These are phyloP conservation scores for Zalophus californianus DNA, from an alignment of 2,797 vertebrate genomes.

Conservation along the genomic window DNA sequence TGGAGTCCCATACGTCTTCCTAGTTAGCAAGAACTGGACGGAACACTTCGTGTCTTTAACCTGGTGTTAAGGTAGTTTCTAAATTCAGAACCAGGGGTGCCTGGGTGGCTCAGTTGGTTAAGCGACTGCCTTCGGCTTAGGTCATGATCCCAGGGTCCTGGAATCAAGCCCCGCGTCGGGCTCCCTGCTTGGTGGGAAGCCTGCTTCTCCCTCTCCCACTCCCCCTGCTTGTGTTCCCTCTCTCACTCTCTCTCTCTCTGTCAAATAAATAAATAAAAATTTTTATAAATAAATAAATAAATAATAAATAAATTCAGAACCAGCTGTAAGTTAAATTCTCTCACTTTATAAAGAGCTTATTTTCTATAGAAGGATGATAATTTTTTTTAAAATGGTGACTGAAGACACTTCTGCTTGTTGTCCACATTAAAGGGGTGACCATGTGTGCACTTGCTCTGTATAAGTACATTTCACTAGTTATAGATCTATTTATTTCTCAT, in stretches of 20 bases:
- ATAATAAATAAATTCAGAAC: slow-evolving; percentile 18
- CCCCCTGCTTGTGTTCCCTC: no score
- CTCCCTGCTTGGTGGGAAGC: no score
- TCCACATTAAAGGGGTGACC: background rate
- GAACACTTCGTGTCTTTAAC: background rate
- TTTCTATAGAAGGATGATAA: background rate
- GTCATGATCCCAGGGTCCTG: no score
- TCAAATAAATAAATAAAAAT: no score
- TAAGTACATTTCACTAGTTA: background rate
- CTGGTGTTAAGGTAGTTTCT: slow-evolving; percentile 38
- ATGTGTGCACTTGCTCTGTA: background rate
- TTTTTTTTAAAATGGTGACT: background rate
- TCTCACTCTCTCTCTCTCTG: no score
- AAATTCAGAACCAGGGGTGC: background rate
- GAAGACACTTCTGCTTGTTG: background rate
- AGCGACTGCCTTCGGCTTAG: no score
- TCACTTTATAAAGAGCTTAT: slow-evolving; percentile 38
- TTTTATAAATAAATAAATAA: no score
- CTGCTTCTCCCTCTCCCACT: no score
- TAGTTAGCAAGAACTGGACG: background rate
- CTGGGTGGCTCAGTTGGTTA: no score
- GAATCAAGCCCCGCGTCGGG: no score
- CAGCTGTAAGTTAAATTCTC: background rate
- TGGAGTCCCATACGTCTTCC: background rate
- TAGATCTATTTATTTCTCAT: background rate